Percentiles rank a stretch among this genome's conserved stretches.
Conservation (phyloP, 2,888 invertebrate species). For the Dolomedes plantarius region DNA sequence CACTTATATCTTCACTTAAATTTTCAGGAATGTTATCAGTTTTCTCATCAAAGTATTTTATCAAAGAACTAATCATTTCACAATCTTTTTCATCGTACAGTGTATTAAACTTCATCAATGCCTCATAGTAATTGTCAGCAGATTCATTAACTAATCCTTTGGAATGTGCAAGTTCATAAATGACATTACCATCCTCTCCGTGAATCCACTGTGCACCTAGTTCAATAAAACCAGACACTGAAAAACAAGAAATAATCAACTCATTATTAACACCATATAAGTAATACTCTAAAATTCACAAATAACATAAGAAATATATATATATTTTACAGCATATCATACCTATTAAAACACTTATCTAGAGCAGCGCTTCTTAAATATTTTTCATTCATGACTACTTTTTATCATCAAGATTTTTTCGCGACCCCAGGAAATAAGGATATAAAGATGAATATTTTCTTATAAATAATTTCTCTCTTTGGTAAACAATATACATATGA, state of each 20-base stretch:
- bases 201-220: constrained; percentile 93
- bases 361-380: too few relatives aligned
- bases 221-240: constrained; percentile 79
- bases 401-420: too few relatives aligned
- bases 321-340: too few relatives aligned
- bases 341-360: too few relatives aligned
- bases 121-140: constrained; percentile 34
- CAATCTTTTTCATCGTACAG: neutral
- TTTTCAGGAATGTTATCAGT: constrained; percentile 12
- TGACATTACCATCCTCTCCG: constrained; percentile 80
- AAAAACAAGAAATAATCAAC: too few relatives aligned
- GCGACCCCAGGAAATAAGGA: too few relatives aligned
- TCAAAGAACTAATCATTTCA: neutral
- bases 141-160: constrained; percentile 40
- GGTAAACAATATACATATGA: too few relatives aligned
- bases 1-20: neutral
- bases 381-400: too few relatives aligned
- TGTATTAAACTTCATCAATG: neutral
- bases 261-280: too few relatives aligned
- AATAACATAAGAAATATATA: neutral
- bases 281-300: too few relatives aligned
- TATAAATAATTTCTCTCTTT: too few relatives aligned
- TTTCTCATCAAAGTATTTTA: constrained; percentile 33
- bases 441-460: too few relatives aligned
- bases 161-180: constrained; percentile 56